Evolutionary conservation across 2,113 vertebrate species (phyloP).

Genomic region (Formicarius rufipectus): DNA sequence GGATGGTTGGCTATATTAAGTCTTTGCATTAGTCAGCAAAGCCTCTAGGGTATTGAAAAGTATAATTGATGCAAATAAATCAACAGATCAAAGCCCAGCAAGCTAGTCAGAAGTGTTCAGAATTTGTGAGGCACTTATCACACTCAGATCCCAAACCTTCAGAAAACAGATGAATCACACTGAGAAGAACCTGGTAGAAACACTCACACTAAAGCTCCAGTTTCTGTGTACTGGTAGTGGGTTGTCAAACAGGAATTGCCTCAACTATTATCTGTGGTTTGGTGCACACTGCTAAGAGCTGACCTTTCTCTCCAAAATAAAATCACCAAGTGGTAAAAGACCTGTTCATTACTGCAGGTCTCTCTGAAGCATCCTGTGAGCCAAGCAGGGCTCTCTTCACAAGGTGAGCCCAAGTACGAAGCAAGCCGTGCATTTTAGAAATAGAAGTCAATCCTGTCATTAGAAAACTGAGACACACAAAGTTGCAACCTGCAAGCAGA

Average conservation of each 20-base stretch:
- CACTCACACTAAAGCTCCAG: background rate
- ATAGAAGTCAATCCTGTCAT: slow-evolving; percentile 25
- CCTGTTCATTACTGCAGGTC: background rate
- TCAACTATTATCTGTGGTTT: background rate
- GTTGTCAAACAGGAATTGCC: background rate
- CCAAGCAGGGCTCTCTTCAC: background rate
- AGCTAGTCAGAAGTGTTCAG: background rate
- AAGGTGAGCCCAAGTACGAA: slow-evolving; percentile 50
- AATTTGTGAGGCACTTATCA: background rate
- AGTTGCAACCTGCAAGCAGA: slow-evolving; percentile 38
- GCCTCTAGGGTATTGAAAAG: slow-evolving; percentile 46
- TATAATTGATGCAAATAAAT: slow-evolving; percentile 39
- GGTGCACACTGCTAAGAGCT: background rate
- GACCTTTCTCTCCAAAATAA: background rate
- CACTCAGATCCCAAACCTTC: background rate
- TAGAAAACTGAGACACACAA: slow-evolving; percentile 23
- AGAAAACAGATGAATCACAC: background rate
- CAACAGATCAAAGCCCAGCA: slow-evolving; percentile 1
- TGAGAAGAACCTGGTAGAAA: background rate
- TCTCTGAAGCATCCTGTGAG: slow-evolving; percentile 1
- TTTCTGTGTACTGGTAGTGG: background rate
- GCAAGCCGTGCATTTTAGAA: slow-evolving; percentile 47
- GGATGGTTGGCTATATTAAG: slow-evolving; percentile 38
- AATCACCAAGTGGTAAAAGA: slow-evolving; percentile 39
- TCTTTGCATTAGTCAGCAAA: slow-evolving; percentile 42